Evolutionary conservation across 2,113 vertebrate species (phyloP).

Genomic region (Hirundichthys speculiger): DNA sequence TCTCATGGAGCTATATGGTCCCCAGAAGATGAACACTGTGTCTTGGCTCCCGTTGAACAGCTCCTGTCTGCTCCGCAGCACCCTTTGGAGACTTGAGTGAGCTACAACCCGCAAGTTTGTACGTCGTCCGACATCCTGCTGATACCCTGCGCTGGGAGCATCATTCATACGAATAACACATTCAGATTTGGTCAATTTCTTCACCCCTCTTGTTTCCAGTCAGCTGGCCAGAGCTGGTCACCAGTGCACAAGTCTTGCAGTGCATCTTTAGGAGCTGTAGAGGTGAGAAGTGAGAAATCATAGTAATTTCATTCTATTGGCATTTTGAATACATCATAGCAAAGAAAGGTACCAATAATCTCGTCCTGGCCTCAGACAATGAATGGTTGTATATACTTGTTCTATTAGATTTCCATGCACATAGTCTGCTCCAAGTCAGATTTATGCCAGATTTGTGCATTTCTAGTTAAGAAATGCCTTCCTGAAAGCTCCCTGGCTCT

Average conservation of each 20-base stretch:
- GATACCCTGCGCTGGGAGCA: conserved; percentile 83
- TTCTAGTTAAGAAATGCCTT: too few species aligned
- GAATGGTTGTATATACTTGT: too few species aligned
- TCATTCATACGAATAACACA: conserved; percentile 96
- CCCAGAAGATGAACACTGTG: conserved; percentile 94
- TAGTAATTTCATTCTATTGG: neutral
- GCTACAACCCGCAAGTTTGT: conserved; percentile 89
- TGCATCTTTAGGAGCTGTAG: conserved; percentile 88
- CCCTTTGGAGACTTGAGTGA: conserved; percentile 91
- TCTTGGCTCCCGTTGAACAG: conserved; percentile 89
- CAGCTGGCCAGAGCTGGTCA: conserved; percentile 92
- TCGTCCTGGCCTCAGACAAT: too few species aligned
- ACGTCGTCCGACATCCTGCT: conserved; percentile 85
- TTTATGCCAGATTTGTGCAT: too few species aligned
- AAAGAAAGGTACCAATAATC: too few species aligned
- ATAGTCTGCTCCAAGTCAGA: too few species aligned
- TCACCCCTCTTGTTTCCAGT: conserved; percentile 80
- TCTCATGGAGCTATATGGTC: conserved; percentile 91
- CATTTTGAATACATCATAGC: too few species aligned
- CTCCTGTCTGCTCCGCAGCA: conserved; percentile 84
- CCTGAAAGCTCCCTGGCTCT: too few species aligned
- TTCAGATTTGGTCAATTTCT: conserved; percentile 85
- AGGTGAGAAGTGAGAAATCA: conserved; percentile 3
- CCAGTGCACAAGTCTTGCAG: conserved; percentile 87
- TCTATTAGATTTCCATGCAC: too few species aligned